Conservation (phyloP, 2,888 invertebrate species). For the Ectemnius lituratus region DNA sequence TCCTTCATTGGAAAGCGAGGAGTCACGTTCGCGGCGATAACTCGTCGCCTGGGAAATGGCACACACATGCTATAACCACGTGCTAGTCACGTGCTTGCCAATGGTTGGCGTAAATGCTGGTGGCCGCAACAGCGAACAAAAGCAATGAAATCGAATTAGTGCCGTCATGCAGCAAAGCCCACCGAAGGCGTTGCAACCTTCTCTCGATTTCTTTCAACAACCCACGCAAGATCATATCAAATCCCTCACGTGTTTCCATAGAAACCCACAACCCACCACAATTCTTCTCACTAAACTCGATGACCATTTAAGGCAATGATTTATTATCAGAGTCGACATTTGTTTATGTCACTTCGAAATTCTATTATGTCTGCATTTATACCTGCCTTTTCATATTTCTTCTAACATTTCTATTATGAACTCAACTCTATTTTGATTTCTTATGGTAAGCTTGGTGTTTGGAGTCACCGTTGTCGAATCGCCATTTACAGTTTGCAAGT, state of each 20-base stretch:
- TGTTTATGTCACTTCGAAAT: neutral
- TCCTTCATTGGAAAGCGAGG: no score
- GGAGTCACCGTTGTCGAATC: no score
- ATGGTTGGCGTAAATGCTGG: constrained; percentile 49
- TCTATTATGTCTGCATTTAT: neutral
- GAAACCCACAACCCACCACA: no score
- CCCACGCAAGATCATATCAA: neutral
- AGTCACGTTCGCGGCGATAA: constrained; percentile 10
- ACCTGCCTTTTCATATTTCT: no score
- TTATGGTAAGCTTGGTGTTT: no score
- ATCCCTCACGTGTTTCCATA: neutral
- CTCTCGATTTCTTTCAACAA: constrained; percentile 25
- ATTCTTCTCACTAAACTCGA: neutral
- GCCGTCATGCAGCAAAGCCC: constrained; percentile 2
- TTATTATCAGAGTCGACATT: neutral
- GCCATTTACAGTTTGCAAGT: no score
- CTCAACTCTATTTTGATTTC: no score
- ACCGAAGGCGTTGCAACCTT: constrained; percentile 12
- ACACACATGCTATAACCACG: constrained; percentile 62
- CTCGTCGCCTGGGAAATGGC: constrained; percentile 30
- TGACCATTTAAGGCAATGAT: neutral
- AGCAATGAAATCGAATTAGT: constrained; percentile 62
- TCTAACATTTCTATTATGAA: no score
- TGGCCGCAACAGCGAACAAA: constrained; percentile 44
- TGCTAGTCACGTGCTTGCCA: constrained; percentile 64